These are phyloP conservation scores for Halesus radiatus DNA, from an alignment of 1,140 invertebrate species.

Conservation along the genomic window DNA sequence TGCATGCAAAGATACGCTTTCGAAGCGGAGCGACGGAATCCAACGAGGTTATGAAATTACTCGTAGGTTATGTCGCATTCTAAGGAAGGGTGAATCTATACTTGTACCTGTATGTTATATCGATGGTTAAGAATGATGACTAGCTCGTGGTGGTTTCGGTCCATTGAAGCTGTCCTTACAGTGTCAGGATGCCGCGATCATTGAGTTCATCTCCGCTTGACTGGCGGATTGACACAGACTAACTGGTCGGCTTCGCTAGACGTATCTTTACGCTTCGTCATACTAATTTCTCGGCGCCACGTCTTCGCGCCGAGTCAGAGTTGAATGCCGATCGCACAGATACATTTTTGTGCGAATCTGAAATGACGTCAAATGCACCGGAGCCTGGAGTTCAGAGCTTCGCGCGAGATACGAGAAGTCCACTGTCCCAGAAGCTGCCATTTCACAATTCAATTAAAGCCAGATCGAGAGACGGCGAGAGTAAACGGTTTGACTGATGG, in stretches of 20 bases:
- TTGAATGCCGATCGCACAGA: background rate
- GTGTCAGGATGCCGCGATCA: background rate
- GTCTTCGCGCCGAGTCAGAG: slow-evolving; percentile 12
- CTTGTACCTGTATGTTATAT: too few relatives aligned
- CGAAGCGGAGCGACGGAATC: too few relatives aligned
- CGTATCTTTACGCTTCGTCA: slow-evolving; percentile 14
- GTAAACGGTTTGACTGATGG: too few relatives aligned
- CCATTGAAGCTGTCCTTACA: too few relatives aligned
- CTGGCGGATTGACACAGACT: background rate
- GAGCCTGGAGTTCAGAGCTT: background rate
- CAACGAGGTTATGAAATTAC: too few relatives aligned
- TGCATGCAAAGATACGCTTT: too few relatives aligned
- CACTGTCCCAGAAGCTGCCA: background rate
- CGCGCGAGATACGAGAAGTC: background rate
- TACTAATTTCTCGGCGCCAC: slow-evolving; percentile 32
- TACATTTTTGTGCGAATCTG: background rate
- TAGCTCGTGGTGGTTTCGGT: too few relatives aligned
- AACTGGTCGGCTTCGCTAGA: slow-evolving; percentile 17
- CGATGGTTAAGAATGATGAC: too few relatives aligned
- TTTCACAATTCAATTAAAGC: background rate
- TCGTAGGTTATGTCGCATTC: too few relatives aligned
- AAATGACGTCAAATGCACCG: background rate
- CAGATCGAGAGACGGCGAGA: too few relatives aligned
- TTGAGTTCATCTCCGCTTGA: background rate
- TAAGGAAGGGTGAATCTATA: too few relatives aligned